Evolutionary conservation across 2,113 vertebrate genomes (phyloP), one percentile per base, ranked within the genome.

Genomic region (Aspidoscelis tigris): DNA sequence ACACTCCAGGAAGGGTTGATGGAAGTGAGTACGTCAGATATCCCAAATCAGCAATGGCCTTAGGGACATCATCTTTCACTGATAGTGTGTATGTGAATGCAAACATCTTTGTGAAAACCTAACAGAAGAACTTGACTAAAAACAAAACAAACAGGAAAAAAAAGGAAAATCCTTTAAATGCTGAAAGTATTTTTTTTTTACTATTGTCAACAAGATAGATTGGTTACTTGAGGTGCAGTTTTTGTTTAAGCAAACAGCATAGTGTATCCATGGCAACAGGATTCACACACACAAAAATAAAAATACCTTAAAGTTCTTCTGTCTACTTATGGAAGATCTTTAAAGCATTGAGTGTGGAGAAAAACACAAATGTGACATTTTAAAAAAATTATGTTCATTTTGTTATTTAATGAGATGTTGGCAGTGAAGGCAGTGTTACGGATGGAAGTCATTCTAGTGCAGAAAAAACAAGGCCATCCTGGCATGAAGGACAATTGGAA

Each of bases 131-230:
- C 18, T 78, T 64, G 24, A 64, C 77, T 58, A 72, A 20, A 80
- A 70, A 70, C 61, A 26, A 65, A 81, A 61, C 20, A 21, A 20
- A 50, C 69, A 22, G 69, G 22, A 39, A 33, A 84, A 84, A 3
- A 70, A 82, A 78, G 86, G 68, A 2, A 53, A 53, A 10, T 26
- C 82, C 74, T n/a, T 82, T 72, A 50, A 77, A 76, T 7, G 0
- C n/a, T 68, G 77, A 50, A 69, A 2, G 24, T 7, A 71, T 8
- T 88, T 90, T 87, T 82, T 88, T 86, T 82, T 18, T 16, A 33
- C 83, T 65, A 64, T 39, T 74, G 24, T 61, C 10, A 50, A 24
- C 50, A 78, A 4, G 18, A 3, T 78, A 2, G 84, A 73, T 82
- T 85, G 85, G 65, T 1, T 82, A 10, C 20, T 70, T 8, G 81